Evolutionary conservation across 1,140 invertebrate genomes (phyloP).

Genomic region (Grapholita molesta): DNA sequence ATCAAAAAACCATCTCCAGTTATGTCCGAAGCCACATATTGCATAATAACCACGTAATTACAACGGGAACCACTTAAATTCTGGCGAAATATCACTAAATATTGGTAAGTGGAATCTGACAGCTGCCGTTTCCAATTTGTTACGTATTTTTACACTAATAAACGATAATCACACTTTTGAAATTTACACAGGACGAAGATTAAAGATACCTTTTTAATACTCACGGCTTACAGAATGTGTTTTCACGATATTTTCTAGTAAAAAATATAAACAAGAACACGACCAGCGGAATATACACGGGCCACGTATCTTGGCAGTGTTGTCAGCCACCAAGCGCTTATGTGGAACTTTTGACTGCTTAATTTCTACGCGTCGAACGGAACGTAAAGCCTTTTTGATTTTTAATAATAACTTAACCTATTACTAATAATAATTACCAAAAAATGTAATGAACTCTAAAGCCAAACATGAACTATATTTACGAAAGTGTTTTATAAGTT

Average conservation of each 20-base stretch:
- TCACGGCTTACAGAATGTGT: conserved; percentile 53
- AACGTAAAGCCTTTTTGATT: conserved; percentile 30
- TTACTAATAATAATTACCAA: background rate
- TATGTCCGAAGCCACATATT: background rate
- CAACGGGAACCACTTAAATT: conserved; percentile 11
- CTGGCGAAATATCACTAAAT: conserved; percentile 27
- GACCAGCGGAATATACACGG: conserved; percentile 47
- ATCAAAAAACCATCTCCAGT: background rate
- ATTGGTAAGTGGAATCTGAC: conserved; percentile 39
- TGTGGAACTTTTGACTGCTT: conserved; percentile 71
- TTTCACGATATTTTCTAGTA: conserved; percentile 57
- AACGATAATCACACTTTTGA: conserved; percentile 1
- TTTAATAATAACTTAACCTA: background rate
- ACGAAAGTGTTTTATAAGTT: background rate
- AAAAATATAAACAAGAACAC: conserved; percentile 74
- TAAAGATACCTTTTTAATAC: conserved; percentile 32
- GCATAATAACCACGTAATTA: background rate
- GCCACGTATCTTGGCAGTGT: conserved; percentile 73
- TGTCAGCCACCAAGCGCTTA: conserved; percentile 61
- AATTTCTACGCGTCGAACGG: conserved; percentile 30
- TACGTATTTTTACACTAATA: conserved; percentile 21
- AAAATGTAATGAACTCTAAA: background rate
- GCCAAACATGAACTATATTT: background rate
- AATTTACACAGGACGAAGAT: background rate
- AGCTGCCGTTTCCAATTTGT: conserved; percentile 38